phyloP scores from a whole-genome alignment of 2,797 vertebrate species.

The Gymnocypris eckloni region DNA sequence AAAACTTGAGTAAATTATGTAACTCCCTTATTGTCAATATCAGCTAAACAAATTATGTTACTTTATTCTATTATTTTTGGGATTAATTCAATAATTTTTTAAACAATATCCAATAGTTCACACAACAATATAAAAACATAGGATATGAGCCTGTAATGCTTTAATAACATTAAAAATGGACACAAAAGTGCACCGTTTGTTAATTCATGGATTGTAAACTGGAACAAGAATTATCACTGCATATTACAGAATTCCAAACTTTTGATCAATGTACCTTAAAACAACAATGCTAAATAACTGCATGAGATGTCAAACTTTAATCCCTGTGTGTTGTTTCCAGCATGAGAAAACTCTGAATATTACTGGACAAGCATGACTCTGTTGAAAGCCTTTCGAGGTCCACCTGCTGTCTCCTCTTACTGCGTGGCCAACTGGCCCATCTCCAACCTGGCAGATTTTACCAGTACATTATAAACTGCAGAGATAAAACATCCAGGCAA shows the following conservation, averaged over 20 bases:
- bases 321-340: slow-evolving; percentile 14
- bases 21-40: neutral
- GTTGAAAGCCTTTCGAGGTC: slow-evolving; percentile 22
- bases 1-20: neutral
- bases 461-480: slow-evolving; percentile 49
- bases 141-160: neutral
- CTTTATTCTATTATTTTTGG: neutral
- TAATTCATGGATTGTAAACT: neutral
- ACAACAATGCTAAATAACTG: neutral
- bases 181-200: neutral
- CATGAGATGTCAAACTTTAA: slow-evolving; percentile 2
- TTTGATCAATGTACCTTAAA: neutral
- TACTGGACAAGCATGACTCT: slow-evolving; percentile 13
- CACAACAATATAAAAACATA: neutral
- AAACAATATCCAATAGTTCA: neutral
- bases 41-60: neutral
- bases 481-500: slow-evolving; percentile 44
- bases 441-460: slow-evolving; percentile 46
- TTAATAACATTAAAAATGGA: neutral
- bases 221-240: neutral
- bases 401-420: slow-evolving; percentile 32
- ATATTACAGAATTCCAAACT: neutral
- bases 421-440: slow-evolving; percentile 17
- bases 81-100: neutral
- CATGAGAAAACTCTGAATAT: neutral